Base-by-base conservation (phyloP, 2,888 invertebrate genomes). In the Limnephilus marmoratus region DNA sequence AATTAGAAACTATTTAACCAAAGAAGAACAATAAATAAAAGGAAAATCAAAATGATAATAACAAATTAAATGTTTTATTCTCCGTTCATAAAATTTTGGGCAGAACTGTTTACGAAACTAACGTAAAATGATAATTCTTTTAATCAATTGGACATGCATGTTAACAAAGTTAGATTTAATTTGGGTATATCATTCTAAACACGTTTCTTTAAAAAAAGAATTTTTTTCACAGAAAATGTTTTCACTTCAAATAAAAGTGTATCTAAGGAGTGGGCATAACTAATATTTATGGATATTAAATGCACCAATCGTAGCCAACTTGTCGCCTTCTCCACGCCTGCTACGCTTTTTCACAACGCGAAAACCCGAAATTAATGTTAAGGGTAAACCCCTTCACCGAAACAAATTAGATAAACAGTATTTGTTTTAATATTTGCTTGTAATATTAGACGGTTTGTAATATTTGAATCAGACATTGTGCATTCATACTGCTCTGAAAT, bases 291-390 rank as follows among this genome's bases (percentile, higher is more conserved):
- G 5, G 24, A 18, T 15, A 68, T 68, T 18, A 3, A 68, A 68
- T 68, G 53, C 83, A 83, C 13, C 3, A 1, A 83, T 31, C 83
- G 18, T 83, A 34, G 34, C 24, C 83, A 83, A 83, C 83, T 15
- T 29, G 15, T 7, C 7, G 31, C 83, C 15, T 68, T 90, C 85
- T 83, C 90, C 85, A 90, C 41, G 85, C 29, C 85, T 24, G 85
- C 85, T 68, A 37, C 68, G 41, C 13, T 12, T 4, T 45, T 12
- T 37, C 90, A 83, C 85, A 90, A 90, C 85, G 85, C 85, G 85
- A 53, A 53, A 53, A 53, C 53, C 49, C 18, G 18, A 3, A 53
- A 18, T 15, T 53, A 18, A 53, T 53, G 18, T 53, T 53, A 18
- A 15, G 3, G 18, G 3, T 15, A 18, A 53, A 53, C 18, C 13